Percentiles rank a stretch among this genome's conserved stretches.
Evolutionary conservation across 2,113 vertebrate species (phyloP).

Genomic region (Gopherus flavomarginatus): DNA sequence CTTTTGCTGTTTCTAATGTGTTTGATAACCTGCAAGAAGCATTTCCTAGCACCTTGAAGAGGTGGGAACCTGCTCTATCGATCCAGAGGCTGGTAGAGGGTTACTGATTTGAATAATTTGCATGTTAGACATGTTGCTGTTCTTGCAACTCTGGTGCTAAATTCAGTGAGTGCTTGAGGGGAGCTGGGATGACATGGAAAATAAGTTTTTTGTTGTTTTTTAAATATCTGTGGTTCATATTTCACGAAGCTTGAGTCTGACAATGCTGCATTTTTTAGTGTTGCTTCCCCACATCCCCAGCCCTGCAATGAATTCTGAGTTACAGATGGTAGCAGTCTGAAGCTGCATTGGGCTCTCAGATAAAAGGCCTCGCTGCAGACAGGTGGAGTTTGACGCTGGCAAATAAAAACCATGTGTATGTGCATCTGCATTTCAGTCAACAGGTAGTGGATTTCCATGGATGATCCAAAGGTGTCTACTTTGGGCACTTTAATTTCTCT

Average conservation of each 20-base stretch:
- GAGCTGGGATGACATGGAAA: not conserved
- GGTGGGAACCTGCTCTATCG: not conserved
- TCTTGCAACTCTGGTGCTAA: not conserved
- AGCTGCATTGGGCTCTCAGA: not conserved
- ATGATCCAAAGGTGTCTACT: not conserved
- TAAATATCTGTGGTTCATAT: not conserved
- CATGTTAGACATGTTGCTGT: not conserved
- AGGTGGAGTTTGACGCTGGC: not conserved
- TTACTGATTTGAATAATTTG: not conserved
- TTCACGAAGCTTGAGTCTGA: not conserved
- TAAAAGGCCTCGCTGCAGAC: no score
- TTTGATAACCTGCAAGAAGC: not conserved
- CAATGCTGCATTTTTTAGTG: not conserved
- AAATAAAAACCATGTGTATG: not conserved
- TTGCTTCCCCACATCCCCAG: not conserved
- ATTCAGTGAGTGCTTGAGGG: not conserved
- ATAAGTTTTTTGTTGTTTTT: not conserved
- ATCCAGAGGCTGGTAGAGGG: not conserved
- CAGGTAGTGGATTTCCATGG: not conserved
- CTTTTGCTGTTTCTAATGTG: not conserved
- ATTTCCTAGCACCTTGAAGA: not conserved
- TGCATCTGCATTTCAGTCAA: not conserved
- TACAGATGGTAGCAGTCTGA: not conserved
- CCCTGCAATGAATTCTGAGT: not conserved
- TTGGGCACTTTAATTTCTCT: not conserved